These are phyloP conservation scores for Nysson spinosus DNA, from an alignment of 2,888 invertebrate genomes.

Conservation along the genomic window DNA sequence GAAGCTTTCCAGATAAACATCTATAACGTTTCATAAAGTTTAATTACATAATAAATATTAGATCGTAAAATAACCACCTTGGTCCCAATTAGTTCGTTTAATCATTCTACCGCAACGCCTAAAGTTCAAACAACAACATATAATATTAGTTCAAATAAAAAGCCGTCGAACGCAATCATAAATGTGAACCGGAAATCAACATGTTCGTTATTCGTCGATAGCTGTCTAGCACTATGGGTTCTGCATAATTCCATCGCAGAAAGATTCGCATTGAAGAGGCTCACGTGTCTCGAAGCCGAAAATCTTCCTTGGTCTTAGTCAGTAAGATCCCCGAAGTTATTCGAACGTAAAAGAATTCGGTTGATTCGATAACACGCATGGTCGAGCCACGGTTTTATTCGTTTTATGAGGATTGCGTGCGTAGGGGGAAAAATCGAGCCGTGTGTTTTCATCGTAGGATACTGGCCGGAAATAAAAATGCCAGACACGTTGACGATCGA, in stretches of 20 bases:
- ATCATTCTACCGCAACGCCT: too few species aligned
- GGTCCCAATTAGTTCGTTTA: too few species aligned
- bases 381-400: constrained; percentile 46
- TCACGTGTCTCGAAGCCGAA: neutral
- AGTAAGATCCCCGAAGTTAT: constrained; percentile 37
- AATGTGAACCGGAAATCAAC: too few species aligned
- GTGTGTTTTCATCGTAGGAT: constrained; percentile 22
- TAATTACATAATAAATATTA: too few species aligned
- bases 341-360: constrained; percentile 56
- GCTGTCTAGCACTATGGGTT: too few species aligned
- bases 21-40: too few species aligned
- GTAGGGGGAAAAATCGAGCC: constrained; percentile 24
- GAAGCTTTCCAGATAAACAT: too few species aligned
- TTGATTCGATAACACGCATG: constrained; percentile 57
- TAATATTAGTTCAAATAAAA: too few species aligned
- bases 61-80: too few species aligned
- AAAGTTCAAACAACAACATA: too few species aligned
- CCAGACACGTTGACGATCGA: constrained; percentile 45
- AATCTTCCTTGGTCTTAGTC: constrained; percentile 43
- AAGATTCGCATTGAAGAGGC: constrained; percentile 34
- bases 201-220: too few species aligned
- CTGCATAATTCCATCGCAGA: constrained; percentile 46
- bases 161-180: too few species aligned
- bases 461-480: constrained; percentile 49
- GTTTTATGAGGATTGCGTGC: constrained; percentile 50